Evolutionary conservation across 2,888 invertebrate species (phyloP).

Genomic region (Junonia oenone): DNA sequence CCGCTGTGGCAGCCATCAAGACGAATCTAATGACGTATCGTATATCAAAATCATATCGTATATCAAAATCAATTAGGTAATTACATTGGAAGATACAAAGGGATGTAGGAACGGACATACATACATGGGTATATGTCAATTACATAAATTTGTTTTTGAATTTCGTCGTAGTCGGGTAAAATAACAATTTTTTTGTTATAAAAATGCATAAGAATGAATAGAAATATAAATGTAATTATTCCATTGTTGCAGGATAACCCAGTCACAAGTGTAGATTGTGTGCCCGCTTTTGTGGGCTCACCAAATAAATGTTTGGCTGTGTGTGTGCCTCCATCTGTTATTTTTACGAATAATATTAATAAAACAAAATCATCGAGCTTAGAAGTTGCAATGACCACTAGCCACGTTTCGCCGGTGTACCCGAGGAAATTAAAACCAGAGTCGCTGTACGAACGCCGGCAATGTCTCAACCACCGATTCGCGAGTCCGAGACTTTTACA

Average conservation of each 20-base stretch:
- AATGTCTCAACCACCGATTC: conserved; percentile 63
- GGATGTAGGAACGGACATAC: no score
- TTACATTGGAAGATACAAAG: no score
- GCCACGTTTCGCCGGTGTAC: conserved; percentile 59
- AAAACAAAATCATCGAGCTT: conserved; percentile 42
- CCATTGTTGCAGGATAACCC: conserved; percentile 59
- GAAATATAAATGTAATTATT: not conserved
- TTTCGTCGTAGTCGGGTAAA: no score
- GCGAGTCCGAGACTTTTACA: conserved; percentile 75
- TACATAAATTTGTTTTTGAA: no score
- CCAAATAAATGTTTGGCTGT: conserved; percentile 42
- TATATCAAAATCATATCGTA: no score
- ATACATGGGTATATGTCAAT: no score
- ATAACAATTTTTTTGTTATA: no score
- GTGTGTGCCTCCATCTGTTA: conserved; percentile 47
- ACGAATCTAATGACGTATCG: no score
- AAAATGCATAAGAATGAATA: conserved; percentile 7
- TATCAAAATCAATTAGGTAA: no score
- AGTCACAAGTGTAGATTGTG: conserved; percentile 37
- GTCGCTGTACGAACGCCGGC: conserved; percentile 59
- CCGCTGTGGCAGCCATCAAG: no score
- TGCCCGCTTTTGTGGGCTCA: conserved; percentile 29
- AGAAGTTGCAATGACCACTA: conserved; percentile 44
- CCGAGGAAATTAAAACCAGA: conserved; percentile 61
- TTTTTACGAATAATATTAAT: conserved; percentile 41